Evolutionary conservation across 2,888 invertebrate species (phyloP), one percentile per base, ranked within the genome.

Genomic region (Lordiphosa fenestrarum): DNA sequence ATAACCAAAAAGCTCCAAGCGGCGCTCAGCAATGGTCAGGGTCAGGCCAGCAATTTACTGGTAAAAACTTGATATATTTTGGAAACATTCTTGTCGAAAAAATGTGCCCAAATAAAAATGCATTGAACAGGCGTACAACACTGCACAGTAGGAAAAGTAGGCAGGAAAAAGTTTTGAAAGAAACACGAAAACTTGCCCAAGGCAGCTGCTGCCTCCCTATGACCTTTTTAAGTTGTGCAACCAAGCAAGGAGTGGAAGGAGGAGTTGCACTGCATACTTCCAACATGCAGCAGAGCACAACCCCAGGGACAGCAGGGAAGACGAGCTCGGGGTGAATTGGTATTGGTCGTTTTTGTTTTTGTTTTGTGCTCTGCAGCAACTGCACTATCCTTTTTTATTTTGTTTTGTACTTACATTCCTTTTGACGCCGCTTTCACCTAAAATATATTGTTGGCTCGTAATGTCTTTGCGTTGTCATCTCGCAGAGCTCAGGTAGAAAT

Each of bases 31-130:
- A 59, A 37, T 9, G n/a, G 15, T 13, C 7, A 21, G 23, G n/a
- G 15, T 13, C 7, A 21, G 23, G n/a, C 12, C 10, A 38, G 10
- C 6, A 23, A 36, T 12, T 38, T 13, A 38, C 47, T 36, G 21
- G 13, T 37, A 46, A 46, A 38, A 33, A 21, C 7, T n/a, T 37
- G 30, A 33, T 53, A 36, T 51, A 47, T 0, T n/a, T 25, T 23
- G 15, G 15, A 59, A 60, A 57, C 55, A 40, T 40, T 33, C 2
- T 58, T 30, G 51, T 53, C n/a, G 44, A 58, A 73, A 77, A 76
- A 81, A 73, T 63, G 23, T 61, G 68, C 47, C 47, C 35, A 77
- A 75, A 77, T 73, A 81, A 76, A 82, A 76, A 76, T 71, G 59
- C 62, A 61, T 66, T 42, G 57, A 76, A 61, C 83, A 76, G 82